Conservation (phyloP, 2,888 invertebrate genomes). For the Anoplius nigerrimus region DNA sequence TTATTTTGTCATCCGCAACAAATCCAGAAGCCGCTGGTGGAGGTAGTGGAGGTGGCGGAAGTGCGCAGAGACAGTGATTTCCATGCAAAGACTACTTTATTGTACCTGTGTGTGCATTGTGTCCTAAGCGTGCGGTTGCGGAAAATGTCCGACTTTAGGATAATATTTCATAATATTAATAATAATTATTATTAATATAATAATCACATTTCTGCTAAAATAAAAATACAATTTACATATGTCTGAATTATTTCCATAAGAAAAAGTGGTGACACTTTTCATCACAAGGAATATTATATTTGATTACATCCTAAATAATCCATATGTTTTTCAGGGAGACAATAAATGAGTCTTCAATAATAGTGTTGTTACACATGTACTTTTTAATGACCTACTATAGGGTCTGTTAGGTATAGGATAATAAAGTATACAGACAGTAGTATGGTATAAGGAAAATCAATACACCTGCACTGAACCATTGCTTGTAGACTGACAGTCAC, state of each 20-base stretch:
- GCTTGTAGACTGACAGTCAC: conserved; percentile 7
- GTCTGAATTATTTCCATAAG: background rate
- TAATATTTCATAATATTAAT: conserved; percentile 38
- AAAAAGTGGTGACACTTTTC: background rate
- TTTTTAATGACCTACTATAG: background rate
- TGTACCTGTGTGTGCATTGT: conserved; percentile 29
- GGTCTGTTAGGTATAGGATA: background rate
- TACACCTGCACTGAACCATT: conserved; percentile 39
- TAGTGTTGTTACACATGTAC: too few species aligned
- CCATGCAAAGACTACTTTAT: conserved; percentile 22
- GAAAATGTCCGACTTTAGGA: conserved; percentile 29
- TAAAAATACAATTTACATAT: conserved; percentile 33
- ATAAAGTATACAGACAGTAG: background rate
- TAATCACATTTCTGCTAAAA: conserved; percentile 41
- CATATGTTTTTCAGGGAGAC: background rate
- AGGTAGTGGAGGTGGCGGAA: conserved; percentile 56
- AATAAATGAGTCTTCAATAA: background rate
- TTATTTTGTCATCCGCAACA: conserved; percentile 91
- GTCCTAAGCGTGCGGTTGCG: conserved; percentile 22
- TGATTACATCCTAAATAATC: background rate
- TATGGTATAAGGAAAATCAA: conserved; percentile 41
- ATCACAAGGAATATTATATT: conserved; percentile 2
- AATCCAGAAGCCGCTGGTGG: conserved; percentile 82
- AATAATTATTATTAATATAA: conserved; percentile 27
- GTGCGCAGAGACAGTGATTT: conserved; percentile 66